phyloP scores from a whole-genome alignment of 2,888 invertebrate species.

The Leptura quadrifasciata region DNA sequence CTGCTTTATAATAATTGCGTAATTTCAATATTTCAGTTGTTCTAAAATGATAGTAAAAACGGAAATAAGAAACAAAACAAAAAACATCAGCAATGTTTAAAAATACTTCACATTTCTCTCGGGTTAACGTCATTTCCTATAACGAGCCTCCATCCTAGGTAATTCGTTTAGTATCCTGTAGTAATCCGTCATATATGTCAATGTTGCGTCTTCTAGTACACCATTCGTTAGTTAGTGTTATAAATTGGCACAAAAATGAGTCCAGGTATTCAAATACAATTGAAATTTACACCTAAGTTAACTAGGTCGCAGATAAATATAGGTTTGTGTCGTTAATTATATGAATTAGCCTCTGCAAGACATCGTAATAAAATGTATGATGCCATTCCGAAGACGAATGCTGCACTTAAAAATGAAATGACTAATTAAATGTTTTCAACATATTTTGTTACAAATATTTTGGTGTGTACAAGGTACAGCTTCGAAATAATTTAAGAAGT shows the following conservation, averaged over 20 bases:
- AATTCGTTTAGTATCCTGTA: background rate
- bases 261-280: conserved; percentile 21
- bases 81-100: background rate
- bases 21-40: too few relatives aligned
- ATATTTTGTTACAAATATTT: background rate
- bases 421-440: background rate
- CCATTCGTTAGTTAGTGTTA: background rate
- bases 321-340: conserved; percentile 43
- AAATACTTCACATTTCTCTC: too few relatives aligned
- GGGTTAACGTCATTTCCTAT: background rate
- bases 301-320: conserved; percentile 43
- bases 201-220: background rate
- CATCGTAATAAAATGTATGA: conserved; percentile 46
- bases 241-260: conserved; percentile 13
- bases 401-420: conserved; percentile 7
- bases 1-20: too few relatives aligned
- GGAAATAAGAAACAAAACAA: too few relatives aligned
- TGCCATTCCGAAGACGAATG: conserved; percentile 14
- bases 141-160: background rate
- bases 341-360: conserved; percentile 45
- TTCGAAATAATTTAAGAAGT: background rate
- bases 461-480: background rate
- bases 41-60: too few relatives aligned
- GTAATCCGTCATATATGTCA: background rate
- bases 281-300: conserved; percentile 29